Conservation (phyloP, 2,113 vertebrate genomes). For the Aphelocoma coerulescens region DNA sequence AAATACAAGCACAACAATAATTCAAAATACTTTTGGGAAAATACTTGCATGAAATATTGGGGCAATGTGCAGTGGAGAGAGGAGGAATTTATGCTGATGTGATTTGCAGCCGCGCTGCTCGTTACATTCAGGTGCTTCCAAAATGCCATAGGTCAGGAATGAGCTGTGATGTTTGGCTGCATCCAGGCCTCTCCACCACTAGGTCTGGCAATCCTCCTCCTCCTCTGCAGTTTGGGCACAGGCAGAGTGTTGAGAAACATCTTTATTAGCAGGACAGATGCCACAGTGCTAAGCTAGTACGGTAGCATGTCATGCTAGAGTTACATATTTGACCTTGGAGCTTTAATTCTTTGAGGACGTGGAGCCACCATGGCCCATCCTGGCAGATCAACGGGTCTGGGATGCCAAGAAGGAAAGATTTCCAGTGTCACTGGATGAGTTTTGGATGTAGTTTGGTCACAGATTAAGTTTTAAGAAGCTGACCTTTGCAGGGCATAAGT, state of each 20-base stretch:
- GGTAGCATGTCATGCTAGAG: neutral
- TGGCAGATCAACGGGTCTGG: neutral
- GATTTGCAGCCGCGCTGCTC: neutral
- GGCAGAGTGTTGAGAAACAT: neutral
- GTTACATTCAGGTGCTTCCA: neutral
- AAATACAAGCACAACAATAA: neutral
- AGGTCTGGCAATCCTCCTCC: neutral
- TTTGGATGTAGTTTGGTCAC: neutral
- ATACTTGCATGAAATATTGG: neutral
- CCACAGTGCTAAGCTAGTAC: neutral
- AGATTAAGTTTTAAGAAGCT: neutral
- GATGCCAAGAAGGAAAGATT: neutral
- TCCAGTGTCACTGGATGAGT: neutral
- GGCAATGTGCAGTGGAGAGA: neutral
- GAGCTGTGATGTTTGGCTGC: slow-evolving; percentile 5
- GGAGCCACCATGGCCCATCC: neutral
- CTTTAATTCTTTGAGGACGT: neutral
- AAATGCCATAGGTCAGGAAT: neutral
- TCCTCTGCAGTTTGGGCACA: neutral
- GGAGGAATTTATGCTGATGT: neutral
- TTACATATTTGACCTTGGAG: neutral
- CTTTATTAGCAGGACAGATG: slow-evolving; percentile 21
- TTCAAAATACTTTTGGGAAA: neutral
- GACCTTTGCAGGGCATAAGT: neutral
- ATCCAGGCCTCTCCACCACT: neutral